phyloP scores from a whole-genome alignment of 1,140 invertebrate species.

The Lasioglossum baleicum region DNA sequence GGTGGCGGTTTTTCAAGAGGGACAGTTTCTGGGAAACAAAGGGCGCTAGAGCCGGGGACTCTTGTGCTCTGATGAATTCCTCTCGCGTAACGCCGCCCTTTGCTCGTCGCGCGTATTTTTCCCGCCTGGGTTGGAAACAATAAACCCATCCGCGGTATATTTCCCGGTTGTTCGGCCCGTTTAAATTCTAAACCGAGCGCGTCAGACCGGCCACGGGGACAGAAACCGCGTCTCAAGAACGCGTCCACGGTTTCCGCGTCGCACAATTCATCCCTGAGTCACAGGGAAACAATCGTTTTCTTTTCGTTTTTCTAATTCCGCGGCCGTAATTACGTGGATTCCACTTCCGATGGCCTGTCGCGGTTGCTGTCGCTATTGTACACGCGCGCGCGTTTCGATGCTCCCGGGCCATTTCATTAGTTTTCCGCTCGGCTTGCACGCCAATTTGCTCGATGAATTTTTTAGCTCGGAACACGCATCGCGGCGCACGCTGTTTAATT shows the following conservation, averaged over 20 bases:
- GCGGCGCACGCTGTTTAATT: not conserved
- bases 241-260: too few relatives aligned
- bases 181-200: not conserved
- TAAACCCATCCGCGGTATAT: not conserved
- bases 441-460: not conserved
- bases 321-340: not conserved
- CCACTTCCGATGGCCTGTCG: too few relatives aligned
- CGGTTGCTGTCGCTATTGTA: too few relatives aligned
- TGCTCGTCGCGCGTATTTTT: not conserved
- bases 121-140: not conserved
- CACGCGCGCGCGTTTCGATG: not conserved
- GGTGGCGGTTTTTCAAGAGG: not conserved
- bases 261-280: too few relatives aligned
- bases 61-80: not conserved
- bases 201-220: not conserved
- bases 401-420: not conserved
- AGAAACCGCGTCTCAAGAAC: too few relatives aligned
- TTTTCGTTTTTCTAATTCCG: not conserved
- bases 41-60: too few relatives aligned
- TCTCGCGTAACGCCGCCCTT: not conserved
- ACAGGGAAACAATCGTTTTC: too few relatives aligned
- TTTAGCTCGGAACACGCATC: not conserved
- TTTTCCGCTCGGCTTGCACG: too few relatives aligned
- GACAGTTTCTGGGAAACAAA: not conserved
- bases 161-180: not conserved